Conservation (phyloP, 2,888 invertebrate species). For the Agrypnus murinus region DNA sequence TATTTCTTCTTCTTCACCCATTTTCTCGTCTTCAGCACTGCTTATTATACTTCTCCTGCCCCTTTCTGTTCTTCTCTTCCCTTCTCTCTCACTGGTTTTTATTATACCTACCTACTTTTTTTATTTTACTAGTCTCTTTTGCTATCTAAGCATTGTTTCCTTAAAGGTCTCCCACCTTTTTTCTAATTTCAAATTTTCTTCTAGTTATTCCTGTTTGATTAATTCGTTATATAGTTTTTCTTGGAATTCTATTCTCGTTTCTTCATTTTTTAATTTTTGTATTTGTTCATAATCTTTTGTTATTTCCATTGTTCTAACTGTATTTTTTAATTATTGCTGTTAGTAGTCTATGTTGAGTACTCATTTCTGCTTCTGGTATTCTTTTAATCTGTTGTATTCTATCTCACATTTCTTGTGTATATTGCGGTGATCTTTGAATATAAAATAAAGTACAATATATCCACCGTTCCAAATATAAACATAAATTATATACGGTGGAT, state of each 20-base stretch:
- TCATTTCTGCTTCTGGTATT: conserved; percentile 16
- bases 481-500: too few species aligned
- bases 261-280: too few species aligned
- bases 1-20: too few species aligned
- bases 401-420: too few species aligned
- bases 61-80: neutral
- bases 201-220: conserved; percentile 2
- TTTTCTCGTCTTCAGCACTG: neutral
- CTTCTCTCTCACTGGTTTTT: neutral
- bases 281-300: too few species aligned
- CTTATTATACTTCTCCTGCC: neutral
- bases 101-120: neutral
- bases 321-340: conserved; percentile 15
- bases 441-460: too few species aligned
- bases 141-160: neutral
- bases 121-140: neutral
- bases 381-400: conserved; percentile 15
- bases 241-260: conserved; percentile 10
- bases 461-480: too few species aligned
- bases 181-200: neutral
- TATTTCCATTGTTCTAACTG: neutral
- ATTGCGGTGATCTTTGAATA: too few species aligned
- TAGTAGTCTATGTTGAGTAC: conserved; percentile 6
- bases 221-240: neutral
- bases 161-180: conserved; percentile 10